These are phyloP conservation scores for Habroteleia sp. DNA, from an alignment of 2,888 invertebrate species.

Conservation along the genomic window DNA sequence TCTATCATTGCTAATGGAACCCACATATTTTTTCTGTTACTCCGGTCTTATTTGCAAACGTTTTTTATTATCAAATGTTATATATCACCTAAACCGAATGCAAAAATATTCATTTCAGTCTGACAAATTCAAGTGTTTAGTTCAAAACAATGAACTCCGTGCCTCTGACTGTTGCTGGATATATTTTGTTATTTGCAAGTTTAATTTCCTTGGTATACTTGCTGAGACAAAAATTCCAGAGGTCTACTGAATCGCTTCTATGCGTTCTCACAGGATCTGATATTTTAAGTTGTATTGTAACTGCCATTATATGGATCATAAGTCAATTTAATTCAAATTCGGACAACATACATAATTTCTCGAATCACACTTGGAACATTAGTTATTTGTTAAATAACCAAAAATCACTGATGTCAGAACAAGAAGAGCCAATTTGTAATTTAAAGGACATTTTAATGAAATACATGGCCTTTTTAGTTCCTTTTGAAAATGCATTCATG, in stretches of 20 bases:
- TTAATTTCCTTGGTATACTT: slow-evolving; percentile 68
- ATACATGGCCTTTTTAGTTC: slow-evolving; percentile 74
- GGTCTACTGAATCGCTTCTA: slow-evolving; percentile 65
- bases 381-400: slow-evolving; percentile 11
- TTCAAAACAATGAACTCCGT: slow-evolving; percentile 68
- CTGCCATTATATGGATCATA: slow-evolving; percentile 46
- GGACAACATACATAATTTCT: slow-evolving; percentile 15
- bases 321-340: slow-evolving; percentile 25
- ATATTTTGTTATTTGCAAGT: slow-evolving; percentile 69
- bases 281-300: slow-evolving; percentile 66
- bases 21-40: slow-evolving; percentile 29
- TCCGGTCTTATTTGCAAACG: too few relatives aligned
- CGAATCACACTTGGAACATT: slow-evolving; percentile 24
- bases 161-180: slow-evolving; percentile 67
- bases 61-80: background rate
- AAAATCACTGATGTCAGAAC: background rate
- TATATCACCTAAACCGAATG: background rate
- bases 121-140: background rate
- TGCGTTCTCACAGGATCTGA: slow-evolving; percentile 70
- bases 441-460: slow-evolving; percentile 68
- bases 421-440: slow-evolving; percentile 63
- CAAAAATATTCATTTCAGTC: background rate
- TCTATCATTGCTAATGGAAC: slow-evolving; percentile 7
- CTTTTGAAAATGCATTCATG: slow-evolving; percentile 76
- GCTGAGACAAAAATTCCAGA: slow-evolving; percentile 66